Evolutionary conservation across 2,797 vertebrate species (phyloP).

Genomic region (Pseudopleuronectes americanus): DNA sequence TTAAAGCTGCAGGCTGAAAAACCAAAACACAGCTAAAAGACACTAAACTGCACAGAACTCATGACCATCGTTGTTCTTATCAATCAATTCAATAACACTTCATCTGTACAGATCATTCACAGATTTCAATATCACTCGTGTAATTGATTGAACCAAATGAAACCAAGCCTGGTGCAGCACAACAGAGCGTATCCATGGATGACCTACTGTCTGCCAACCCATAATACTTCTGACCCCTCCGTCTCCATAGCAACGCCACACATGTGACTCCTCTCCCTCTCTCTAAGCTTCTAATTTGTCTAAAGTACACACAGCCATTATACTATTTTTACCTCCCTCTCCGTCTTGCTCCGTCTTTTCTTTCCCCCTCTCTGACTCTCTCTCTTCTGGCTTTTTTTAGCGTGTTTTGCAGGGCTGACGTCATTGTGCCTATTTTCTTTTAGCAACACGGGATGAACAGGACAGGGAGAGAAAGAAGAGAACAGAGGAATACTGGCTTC

Average conservation of each 20-base stretch:
- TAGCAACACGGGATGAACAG: slow-evolving; percentile 52
- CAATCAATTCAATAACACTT: too few species aligned
- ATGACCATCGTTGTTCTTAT: too few species aligned
- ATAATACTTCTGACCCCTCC: slow-evolving; percentile 57
- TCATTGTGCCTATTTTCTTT: slow-evolving; percentile 72
- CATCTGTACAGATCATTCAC: too few species aligned
- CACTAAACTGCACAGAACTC: neutral
- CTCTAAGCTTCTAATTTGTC: slow-evolving; percentile 75
- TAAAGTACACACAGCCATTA: slow-evolving; percentile 73
- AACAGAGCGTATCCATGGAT: slow-evolving; percentile 45
- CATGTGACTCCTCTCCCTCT: slow-evolving; percentile 55
- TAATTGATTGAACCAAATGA: slow-evolving; percentile 9
- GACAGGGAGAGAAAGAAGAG: slow-evolving; percentile 22
- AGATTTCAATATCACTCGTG: neutral
- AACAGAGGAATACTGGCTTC: slow-evolving; percentile 49
- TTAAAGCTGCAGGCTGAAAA: neutral
- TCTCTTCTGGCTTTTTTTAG: slow-evolving; percentile 37
- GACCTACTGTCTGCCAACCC: slow-evolving; percentile 64
- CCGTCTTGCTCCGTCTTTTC: slow-evolving; percentile 49
- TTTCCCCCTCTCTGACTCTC: slow-evolving; percentile 36
- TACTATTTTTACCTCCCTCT: slow-evolving; percentile 71
- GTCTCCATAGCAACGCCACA: slow-evolving; percentile 63
- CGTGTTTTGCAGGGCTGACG: slow-evolving; percentile 73
- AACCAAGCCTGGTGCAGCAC: slow-evolving; percentile 15
- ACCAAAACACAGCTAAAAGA: neutral